Conservation (phyloP, 2,113 vertebrate genomes). For the Pontoporia blainvillei region DNA sequence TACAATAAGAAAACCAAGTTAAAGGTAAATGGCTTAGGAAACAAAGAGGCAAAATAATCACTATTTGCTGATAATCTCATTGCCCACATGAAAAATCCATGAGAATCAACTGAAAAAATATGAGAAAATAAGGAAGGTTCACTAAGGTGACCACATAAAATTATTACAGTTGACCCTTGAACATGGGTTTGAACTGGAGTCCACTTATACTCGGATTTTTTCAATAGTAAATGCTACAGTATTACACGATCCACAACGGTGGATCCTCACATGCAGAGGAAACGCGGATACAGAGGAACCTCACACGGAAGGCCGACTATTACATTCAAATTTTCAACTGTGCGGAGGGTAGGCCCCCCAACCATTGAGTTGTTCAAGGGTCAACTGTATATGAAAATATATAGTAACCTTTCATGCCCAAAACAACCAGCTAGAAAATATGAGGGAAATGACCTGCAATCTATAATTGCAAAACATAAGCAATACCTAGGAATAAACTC, state of each 20-base stretch:
- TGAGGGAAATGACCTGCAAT: neutral
- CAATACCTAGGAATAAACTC: neutral
- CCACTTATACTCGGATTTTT: neutral
- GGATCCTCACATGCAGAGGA: neutral
- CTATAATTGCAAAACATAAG: neutral
- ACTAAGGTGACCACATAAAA: neutral
- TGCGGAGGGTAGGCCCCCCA: neutral
- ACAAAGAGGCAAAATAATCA: neutral
- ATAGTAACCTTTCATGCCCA: neutral
- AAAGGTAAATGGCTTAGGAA: neutral
- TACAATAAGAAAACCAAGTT: neutral
- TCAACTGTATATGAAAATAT: neutral
- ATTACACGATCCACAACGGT: neutral
- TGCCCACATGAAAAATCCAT: neutral
- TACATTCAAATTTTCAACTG: neutral
- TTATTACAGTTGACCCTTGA: neutral
- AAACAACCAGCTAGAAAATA: neutral
- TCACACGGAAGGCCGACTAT: neutral
- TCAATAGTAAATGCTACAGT: neutral
- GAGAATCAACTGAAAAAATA: constrained; percentile 3
- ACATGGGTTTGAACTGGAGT: neutral
- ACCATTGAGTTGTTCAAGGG: neutral
- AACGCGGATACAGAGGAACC: neutral
- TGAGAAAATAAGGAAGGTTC: neutral
- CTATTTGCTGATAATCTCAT: neutral